Conservation (phyloP, 2,797 vertebrate genomes). For the Melanotaenia boesemani region DNA sequence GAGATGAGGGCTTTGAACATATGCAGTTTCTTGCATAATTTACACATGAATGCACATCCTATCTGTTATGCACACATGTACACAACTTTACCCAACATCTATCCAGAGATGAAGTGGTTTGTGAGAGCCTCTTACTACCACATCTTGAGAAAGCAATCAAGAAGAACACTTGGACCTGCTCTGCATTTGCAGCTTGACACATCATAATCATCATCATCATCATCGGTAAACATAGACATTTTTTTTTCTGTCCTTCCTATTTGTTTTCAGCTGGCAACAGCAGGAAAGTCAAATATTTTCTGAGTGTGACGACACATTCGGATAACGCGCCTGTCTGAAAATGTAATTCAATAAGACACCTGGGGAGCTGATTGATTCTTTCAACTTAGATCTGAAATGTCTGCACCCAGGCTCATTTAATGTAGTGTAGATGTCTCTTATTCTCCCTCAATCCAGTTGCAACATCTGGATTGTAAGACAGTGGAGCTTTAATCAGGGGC, state of each 20-base stretch:
- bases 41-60: constrained; percentile 14
- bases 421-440: constrained; percentile 29
- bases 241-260: background rate
- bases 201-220: constrained; percentile 22
- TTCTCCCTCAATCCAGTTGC: constrained; percentile 32
- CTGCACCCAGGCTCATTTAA: constrained; percentile 4
- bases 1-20: constrained; percentile 11
- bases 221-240: constrained; percentile 28
- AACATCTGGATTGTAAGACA: constrained; percentile 71
- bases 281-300: constrained; percentile 32
- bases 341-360: constrained; percentile 58
- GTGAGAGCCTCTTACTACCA: constrained; percentile 32
- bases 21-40: constrained; percentile 12
- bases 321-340: constrained; percentile 65
- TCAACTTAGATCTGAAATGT: constrained; percentile 40
- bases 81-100: constrained; percentile 4
- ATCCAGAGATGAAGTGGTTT: constrained; percentile 17
- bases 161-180: constrained; percentile 37
- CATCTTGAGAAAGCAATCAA: constrained; percentile 34
- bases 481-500: constrained; percentile 73
- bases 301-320: constrained; percentile 42
- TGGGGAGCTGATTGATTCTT: constrained; percentile 58
- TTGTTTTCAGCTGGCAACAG: constrained; percentile 18
- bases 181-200: constrained; percentile 39
- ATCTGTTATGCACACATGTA: background rate